These are phyloP conservation scores for Atrichornis clamosus DNA, from an alignment of 2,113 vertebrate species.

Conservation along the genomic window DNA sequence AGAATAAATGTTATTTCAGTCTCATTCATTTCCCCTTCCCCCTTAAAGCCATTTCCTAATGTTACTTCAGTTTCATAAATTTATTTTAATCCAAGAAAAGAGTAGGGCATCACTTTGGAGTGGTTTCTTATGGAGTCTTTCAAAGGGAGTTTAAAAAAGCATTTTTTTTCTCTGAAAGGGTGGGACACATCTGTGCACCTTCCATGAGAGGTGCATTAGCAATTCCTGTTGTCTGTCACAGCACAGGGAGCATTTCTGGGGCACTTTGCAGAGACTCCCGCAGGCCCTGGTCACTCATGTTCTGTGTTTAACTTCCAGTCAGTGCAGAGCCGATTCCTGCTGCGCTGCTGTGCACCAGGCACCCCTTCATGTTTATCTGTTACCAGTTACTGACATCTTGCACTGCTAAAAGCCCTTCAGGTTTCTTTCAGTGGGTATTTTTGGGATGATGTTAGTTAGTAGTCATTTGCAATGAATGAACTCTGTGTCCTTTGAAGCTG, in stretches of 20 bases:
- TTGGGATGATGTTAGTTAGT: neutral
- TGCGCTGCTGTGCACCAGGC: neutral
- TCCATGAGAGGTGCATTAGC: neutral
- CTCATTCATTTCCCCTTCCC: neutral
- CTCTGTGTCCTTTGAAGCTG: neutral
- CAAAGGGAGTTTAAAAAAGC: neutral
- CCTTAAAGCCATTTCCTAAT: neutral
- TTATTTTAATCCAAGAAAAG: neutral
- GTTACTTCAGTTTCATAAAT: neutral
- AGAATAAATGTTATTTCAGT: neutral
- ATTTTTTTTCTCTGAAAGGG: neutral
- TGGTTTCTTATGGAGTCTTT: neutral
- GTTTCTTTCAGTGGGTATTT: neutral
- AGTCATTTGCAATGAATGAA: neutral
- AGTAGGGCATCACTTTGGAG: neutral
- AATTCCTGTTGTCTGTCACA: neutral
- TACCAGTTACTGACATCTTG: neutral
- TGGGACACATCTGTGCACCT: neutral
- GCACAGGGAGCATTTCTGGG: neutral
- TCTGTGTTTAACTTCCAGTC: neutral
- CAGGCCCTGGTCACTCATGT: accelerated
- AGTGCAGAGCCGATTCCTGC: accelerated
- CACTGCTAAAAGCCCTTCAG: neutral
- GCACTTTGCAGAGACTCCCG: neutral
- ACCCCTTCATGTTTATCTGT: neutral